A percentile compares a stretch with the other conserved stretches of the same genome.
Conservation (phyloP, 2,888 invertebrate species). For the Napeogenes sylphis region DNA sequence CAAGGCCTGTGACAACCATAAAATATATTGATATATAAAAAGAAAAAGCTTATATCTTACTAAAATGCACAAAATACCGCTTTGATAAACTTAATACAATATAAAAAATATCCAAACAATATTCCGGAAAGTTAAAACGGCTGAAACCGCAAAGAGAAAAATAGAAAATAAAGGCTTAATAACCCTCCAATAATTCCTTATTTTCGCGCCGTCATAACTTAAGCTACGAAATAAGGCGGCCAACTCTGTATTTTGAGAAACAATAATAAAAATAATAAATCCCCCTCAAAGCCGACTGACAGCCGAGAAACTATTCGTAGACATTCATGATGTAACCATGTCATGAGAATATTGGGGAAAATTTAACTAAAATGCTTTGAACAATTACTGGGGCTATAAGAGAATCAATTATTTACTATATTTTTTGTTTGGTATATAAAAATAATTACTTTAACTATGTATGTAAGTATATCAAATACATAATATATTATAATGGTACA, state of each 20-base stretch:
- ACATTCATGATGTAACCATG: conserved; percentile 44
- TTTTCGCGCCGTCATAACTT: conserved; percentile 32
- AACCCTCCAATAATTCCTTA: conserved; percentile 29
- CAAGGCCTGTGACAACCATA: too few species aligned
- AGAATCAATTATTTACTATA: too few species aligned
- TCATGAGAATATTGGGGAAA: conserved; percentile 6
- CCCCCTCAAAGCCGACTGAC: conserved; percentile 72
- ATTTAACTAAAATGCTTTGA: not conserved
- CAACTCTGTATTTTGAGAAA: conserved; percentile 57
- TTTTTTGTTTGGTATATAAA: too few species aligned
- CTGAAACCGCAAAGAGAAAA: conserved; percentile 6
- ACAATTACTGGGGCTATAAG: too few species aligned
- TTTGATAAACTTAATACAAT: conserved; percentile 5
- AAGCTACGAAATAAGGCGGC: conserved; percentile 43
- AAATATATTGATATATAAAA: not conserved
- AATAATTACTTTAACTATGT: too few species aligned
- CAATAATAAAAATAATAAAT: conserved; percentile 77
- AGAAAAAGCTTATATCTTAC: not conserved
- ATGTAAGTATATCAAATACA: too few species aligned
- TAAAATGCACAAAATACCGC: not conserved
- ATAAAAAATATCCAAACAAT: conserved; percentile 19
- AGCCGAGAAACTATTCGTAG: conserved; percentile 72
- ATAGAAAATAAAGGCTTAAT: conserved; percentile 23
- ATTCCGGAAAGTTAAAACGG: conserved; percentile 16
- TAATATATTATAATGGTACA: too few species aligned